A percentile compares a stretch with the other conserved stretches of the same genome.
Conservation (phyloP, 2,797 vertebrate genomes). For the Bucorvus abyssinicus region DNA sequence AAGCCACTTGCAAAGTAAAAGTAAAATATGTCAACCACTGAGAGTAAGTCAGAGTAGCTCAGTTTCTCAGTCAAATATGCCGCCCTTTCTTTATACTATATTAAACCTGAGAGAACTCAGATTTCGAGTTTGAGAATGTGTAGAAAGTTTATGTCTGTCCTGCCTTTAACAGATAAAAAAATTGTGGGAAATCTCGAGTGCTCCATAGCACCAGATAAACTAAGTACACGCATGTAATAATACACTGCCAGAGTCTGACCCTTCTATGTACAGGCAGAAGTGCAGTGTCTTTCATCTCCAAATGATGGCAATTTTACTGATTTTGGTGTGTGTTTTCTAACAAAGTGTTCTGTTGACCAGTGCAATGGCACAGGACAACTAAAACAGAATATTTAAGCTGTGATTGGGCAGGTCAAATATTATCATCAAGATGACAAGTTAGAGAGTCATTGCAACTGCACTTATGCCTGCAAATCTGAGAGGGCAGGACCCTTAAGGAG, state of each 20-base stretch:
- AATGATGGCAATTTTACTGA: background rate
- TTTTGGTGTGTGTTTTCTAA: background rate
- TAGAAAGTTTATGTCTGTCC: background rate
- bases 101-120: background rate
- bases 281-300: background rate
- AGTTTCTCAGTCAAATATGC: background rate
- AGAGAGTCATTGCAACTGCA: background rate
- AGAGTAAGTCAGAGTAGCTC: background rate
- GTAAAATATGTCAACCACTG: background rate
- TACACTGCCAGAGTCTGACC: background rate
- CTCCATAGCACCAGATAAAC: background rate
- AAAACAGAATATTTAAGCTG: background rate
- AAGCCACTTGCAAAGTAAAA: background rate
- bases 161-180: background rate
- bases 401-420: background rate
- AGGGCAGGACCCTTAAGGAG: background rate
- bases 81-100: background rate
- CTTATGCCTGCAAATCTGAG: background rate
- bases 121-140: background rate
- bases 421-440: background rate
- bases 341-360: background rate
- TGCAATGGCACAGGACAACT: background rate
- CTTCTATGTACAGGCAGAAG: background rate
- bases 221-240: background rate
- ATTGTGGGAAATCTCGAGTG: background rate